Evolutionary conservation across 2,888 invertebrate species (phyloP).

Genomic region (Panorpa germanica): DNA sequence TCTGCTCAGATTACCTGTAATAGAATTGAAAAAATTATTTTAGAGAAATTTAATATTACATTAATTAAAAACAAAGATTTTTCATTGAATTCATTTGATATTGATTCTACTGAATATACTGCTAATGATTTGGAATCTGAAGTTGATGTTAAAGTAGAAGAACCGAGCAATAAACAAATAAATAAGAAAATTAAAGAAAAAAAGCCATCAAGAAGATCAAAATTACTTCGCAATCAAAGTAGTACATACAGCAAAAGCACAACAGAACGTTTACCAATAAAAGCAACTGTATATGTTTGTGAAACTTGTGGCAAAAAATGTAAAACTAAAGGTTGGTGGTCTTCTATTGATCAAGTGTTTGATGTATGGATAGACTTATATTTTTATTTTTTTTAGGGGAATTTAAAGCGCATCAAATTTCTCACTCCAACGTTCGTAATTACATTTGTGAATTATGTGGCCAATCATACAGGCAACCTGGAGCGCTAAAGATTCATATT

Average conservation of each 20-base stretch:
- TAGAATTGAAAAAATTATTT: no score
- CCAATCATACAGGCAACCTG: conserved; percentile 27
- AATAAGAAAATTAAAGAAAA: not conserved
- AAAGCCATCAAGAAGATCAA: not conserved
- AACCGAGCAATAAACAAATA: not conserved
- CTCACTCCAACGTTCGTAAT: conserved; percentile 1
- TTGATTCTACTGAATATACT: not conserved
- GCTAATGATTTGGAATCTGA: conserved; percentile 5
- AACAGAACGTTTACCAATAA: no score
- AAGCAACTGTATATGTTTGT: no score
- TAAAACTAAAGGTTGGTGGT: conserved; percentile 7
- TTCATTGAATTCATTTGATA: not conserved
- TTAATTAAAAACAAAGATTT: not conserved
- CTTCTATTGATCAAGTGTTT: not conserved
- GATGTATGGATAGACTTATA: not conserved
- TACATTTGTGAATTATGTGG: conserved; percentile 27
- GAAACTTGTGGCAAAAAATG: conserved; percentile 10
- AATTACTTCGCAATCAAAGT: no score
- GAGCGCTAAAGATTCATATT: conserved; percentile 27
- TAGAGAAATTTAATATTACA: no score
- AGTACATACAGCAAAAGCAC: no score
- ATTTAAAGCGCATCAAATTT: conserved; percentile 8
- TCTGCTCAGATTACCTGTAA: conserved; percentile 10
- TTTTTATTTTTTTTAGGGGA: not conserved
- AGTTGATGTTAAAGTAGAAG: conserved; percentile 3